Percentiles rank a stretch among this genome's conserved stretches.
These are phyloP conservation scores for Melipona bicolor DNA, from an alignment of 2,888 invertebrate species.

Conservation along the genomic window DNA sequence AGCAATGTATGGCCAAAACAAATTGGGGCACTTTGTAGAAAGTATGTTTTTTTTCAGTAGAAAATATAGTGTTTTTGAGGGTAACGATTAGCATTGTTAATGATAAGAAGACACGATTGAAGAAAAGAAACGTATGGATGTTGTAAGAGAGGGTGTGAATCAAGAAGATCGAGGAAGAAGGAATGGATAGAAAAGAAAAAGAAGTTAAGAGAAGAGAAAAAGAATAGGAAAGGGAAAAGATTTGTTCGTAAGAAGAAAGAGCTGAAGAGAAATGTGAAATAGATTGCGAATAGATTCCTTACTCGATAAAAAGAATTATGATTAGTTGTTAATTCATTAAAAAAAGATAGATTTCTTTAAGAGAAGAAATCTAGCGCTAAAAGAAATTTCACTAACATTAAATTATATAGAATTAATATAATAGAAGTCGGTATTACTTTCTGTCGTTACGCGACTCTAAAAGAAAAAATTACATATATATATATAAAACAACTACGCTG, in stretches of 20 bases:
- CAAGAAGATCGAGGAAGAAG: neutral
- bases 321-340: neutral
- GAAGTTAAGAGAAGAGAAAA: neutral
- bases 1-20: too few species aligned
- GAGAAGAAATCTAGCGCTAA: neutral
- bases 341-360: too few species aligned
- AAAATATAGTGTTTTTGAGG: neutral
- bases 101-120: neutral
- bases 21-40: too few species aligned
- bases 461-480: neutral
- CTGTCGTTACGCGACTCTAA: neutral
- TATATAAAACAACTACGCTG: neutral
- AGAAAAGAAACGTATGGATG: slow-evolving; percentile 1
- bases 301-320: neutral
- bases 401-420: neutral
- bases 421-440: neutral
- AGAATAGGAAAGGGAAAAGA: neutral
- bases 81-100: neutral
- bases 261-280: neutral
- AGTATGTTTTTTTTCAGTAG: neutral
- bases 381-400: neutral
- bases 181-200: slow-evolving; percentile 10
- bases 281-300: neutral
- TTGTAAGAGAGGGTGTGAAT: neutral
- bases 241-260: neutral